Percentiles rank a stretch among this genome's conserved stretches.
Conservation (phyloP, 1,140 invertebrate genomes). For the Eumaeus atala region DNA sequence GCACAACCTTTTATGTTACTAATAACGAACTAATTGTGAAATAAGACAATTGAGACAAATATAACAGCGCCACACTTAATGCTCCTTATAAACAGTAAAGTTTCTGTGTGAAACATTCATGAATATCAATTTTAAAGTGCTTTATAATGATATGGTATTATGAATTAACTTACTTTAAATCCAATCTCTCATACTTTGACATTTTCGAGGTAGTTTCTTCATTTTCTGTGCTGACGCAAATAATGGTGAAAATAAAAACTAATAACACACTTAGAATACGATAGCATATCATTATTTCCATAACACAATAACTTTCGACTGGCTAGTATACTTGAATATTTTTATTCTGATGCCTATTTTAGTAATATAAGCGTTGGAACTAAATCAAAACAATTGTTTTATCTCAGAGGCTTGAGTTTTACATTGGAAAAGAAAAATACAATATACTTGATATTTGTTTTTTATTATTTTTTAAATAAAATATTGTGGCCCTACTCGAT, state of each 20-base stretch:
- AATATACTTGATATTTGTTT: constrained; percentile 21
- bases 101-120: not conserved
- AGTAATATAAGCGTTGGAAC: not conserved
- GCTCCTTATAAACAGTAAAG: no score
- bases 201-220: constrained; percentile 42
- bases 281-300: constrained; percentile 51
- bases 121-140: not conserved
- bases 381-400: constrained; percentile 3
- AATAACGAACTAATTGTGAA: no score
- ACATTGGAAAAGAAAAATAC: constrained; percentile 31
- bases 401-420: constrained; percentile 20
- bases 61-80: no score
- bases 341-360: not conserved
- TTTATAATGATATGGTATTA: no score
- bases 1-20: no score
- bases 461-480: constrained; percentile 13
- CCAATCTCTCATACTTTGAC: constrained; percentile 49
- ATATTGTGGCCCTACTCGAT: not conserved
- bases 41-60: no score
- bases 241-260: constrained; percentile 53
- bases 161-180: constrained; percentile 38
- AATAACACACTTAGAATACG: constrained; percentile 49
- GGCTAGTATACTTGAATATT: constrained; percentile 32
- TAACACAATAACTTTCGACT: constrained; percentile 48
- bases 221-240: constrained; percentile 58